Percentiles rank a stretch among this genome's conserved stretches.
Evolutionary conservation across 2,888 invertebrate species (phyloP).

Genomic region (Gordius sp.): DNA sequence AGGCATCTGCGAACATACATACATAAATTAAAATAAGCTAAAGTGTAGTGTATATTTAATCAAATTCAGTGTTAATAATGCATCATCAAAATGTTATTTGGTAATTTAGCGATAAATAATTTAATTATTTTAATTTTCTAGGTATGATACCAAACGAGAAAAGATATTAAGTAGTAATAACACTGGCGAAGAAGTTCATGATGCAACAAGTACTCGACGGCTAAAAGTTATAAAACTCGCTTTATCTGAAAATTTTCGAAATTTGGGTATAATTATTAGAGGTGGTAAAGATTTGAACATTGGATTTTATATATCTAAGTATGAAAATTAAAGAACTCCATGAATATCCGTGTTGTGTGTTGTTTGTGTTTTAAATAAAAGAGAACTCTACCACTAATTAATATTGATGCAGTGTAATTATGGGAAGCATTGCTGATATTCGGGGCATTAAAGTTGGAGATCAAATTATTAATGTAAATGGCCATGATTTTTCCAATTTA

Average conservation of each 20-base stretch:
- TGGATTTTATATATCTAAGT: constrained; percentile 10
- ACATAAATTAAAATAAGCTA: too few relatives aligned
- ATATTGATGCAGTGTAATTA: background rate
- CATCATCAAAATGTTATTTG: background rate
- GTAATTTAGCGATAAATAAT: background rate
- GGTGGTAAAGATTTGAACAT: constrained; percentile 4
- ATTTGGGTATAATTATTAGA: constrained; percentile 4
- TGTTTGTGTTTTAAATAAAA: background rate
- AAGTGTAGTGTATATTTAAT: too few relatives aligned
- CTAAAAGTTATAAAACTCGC: background rate
- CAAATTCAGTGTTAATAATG: too few relatives aligned
- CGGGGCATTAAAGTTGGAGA: constrained; percentile 13
- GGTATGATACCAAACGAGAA: background rate
- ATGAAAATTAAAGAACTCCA: background rate
- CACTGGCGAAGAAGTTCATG: background rate
- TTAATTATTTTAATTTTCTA: background rate
- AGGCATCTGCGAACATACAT: too few relatives aligned
- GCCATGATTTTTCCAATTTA: background rate
- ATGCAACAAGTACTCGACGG: background rate
- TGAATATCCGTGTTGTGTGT: background rate
- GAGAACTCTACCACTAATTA: background rate
- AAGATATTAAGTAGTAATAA: background rate
- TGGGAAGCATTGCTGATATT: background rate
- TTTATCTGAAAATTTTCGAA: background rate
- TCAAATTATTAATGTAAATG: constrained; percentile 16